These are phyloP conservation scores for Acleris sparsana DNA, from an alignment of 2,888 invertebrate species.

Conservation along the genomic window DNA sequence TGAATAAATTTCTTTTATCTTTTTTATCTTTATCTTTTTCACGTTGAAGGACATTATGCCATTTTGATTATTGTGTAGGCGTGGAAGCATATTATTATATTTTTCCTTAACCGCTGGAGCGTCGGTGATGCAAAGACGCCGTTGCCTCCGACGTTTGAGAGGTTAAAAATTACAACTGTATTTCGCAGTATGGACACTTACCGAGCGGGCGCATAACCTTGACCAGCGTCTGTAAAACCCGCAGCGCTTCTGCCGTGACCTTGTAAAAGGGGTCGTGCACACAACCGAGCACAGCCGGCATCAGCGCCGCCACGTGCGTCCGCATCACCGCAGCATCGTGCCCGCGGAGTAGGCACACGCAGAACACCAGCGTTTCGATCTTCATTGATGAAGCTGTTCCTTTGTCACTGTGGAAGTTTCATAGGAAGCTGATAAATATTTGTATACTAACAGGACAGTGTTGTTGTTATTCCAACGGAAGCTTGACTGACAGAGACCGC, in stretches of 20 bases:
- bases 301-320: constrained; percentile 89
- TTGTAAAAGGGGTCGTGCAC: constrained; percentile 99
- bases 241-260: constrained; percentile 97
- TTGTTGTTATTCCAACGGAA: too few species aligned
- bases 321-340: constrained; percentile 92
- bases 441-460: too few species aligned
- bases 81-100: too few species aligned
- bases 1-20: too few species aligned
- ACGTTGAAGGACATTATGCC: too few species aligned
- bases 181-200: constrained; percentile 51
- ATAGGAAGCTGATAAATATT: too few species aligned
- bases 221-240: constrained; percentile 96
- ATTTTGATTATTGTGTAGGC: too few species aligned
- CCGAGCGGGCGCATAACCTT: constrained; percentile 95
- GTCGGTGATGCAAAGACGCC: too few species aligned
- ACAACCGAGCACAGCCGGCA: constrained; percentile 93
- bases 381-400: constrained; percentile 98
- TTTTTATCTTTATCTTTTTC: too few species aligned
- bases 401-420: constrained; percentile 85
- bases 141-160: too few species aligned
- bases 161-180: neutral
- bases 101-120: too few species aligned
- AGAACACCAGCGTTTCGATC: constrained; percentile 97
- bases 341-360: constrained; percentile 91
- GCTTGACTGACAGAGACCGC: too few species aligned